Evolutionary conservation across 2,113 vertebrate species (phyloP), one percentile per base, ranked within the genome.

Genomic region (Aythya baeri): DNA sequence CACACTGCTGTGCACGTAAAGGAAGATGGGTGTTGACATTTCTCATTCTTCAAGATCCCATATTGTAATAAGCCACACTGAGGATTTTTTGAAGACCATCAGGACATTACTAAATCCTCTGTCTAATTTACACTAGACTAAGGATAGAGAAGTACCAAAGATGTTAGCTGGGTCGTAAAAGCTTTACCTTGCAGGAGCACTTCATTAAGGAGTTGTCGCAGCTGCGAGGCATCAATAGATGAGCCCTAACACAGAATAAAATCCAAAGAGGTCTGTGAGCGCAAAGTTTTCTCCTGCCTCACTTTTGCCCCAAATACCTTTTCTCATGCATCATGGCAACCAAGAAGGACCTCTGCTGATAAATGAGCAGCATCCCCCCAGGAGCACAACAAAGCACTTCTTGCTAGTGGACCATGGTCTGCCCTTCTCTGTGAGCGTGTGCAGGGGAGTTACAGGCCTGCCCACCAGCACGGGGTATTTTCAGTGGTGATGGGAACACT

Each of bases 131-230:
- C 32, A 59, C 15, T 74, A 29, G 25, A 17, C 46, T 58, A 58
- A 83, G 41, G 63, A 49, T 22, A 87, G 57, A 43, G 65, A 83
- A 91, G 55, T n/a, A 74, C 17, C 23, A 44, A 50, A 13, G 46
- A 11, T 63, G 73, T 57, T 34, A 81, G 29, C 5, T 54, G 23
- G 8, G n/a, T 17, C 87, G 58, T 68, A 75, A 93, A 91, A 85
- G 38, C 38, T 88, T 82, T 97, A 98, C 98, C 98, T 97, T 87
- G 83, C 49, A 96, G 70, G 66, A 98, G 23, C 72, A 98, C 95
- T 72, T 97, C 97, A 85, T 98, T 98, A 54, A 98, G 98, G 58
- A 98, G 97, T 1, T 58, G 93, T 81, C 98, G 98, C 68, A 98
- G 96, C 63, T 97, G 96, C 0, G 10, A 95, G 15, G 98, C 98